phyloP scores from a whole-genome alignment of 1,140 invertebrate species.

The Drosophila subpulchrella region DNA sequence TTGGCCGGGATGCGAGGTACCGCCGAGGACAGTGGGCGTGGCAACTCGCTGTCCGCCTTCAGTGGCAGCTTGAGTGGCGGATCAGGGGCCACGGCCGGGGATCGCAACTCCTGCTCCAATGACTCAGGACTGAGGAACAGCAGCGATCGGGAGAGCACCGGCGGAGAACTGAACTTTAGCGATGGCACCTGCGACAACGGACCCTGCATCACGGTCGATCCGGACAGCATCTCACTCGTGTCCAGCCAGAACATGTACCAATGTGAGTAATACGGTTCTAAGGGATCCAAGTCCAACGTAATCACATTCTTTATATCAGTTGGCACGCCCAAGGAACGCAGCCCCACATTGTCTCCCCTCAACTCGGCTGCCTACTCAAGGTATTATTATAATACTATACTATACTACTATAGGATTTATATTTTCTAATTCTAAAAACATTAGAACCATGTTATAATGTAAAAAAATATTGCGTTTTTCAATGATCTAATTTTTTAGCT shows the following conservation, averaged over 20 bases:
- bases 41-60: constrained; percentile 84
- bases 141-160: constrained; percentile 91
- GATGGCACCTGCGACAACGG: constrained; percentile 83
- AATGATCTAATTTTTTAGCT: too few species aligned
- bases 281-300: background rate
- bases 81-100: constrained; percentile 86
- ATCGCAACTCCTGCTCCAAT: constrained; percentile 93
- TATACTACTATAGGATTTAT: too few species aligned
- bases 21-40: constrained; percentile 86
- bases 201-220: constrained; percentile 83
- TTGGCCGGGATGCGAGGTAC: constrained; percentile 86
- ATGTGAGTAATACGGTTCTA: constrained; percentile 87
- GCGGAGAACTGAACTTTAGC: constrained; percentile 84
- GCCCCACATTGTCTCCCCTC: constrained; percentile 91
- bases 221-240: constrained; percentile 82
- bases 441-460: too few species aligned
- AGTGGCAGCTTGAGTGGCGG: constrained; percentile 85
- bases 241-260: constrained; percentile 90
- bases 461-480: too few species aligned
- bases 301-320: constrained; percentile 85
- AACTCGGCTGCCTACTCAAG: constrained; percentile 91
- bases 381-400: constrained; percentile 78
- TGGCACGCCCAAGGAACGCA: constrained; percentile 93
- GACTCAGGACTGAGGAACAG: constrained; percentile 92
- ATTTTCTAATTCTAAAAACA: too few species aligned